Conservation (phyloP, 35 echinoderm and acorn worm species). For the Nesometra sesokonis region DNA sequence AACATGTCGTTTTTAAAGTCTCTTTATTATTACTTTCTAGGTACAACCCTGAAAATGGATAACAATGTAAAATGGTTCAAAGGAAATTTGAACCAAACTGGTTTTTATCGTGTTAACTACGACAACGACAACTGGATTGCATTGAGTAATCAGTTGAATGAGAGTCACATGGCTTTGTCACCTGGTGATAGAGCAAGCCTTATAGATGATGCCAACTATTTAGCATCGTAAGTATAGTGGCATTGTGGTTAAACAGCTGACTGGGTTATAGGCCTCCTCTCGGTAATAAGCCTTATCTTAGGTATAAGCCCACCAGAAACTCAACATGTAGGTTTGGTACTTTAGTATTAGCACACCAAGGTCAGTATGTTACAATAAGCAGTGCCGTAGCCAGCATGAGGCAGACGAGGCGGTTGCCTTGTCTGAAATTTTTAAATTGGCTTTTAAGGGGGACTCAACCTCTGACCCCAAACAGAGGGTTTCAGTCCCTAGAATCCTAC, state of each 20-base stretch:
- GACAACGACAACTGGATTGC: slow-evolving; percentile 46
- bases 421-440: no score
- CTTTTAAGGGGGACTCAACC: no score
- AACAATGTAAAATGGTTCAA: slow-evolving; percentile 56
- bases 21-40: background rate
- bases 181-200: slow-evolving; percentile 63
- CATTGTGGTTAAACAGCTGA: background rate
- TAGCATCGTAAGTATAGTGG: slow-evolving; percentile 36
- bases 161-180: slow-evolving; percentile 12
- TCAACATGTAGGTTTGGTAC: background rate
- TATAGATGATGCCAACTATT: slow-evolving; percentile 70
- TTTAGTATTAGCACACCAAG: no score
- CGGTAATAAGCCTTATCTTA: no score
- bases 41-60: background rate
- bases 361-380: no score
- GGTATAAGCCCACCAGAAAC: background rate
- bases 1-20: background rate
- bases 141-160: slow-evolving; percentile 18
- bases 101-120: slow-evolving; percentile 89
- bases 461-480: no score
- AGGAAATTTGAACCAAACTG: slow-evolving; percentile 50
- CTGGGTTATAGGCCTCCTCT: no score
- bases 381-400: no score
- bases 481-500: no score
- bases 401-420: no score